A percentile compares a stretch with the other conserved stretches of the same genome.
Evolutionary conservation across 1,140 invertebrate species (phyloP).

Genomic region (Manduca sexta): DNA sequence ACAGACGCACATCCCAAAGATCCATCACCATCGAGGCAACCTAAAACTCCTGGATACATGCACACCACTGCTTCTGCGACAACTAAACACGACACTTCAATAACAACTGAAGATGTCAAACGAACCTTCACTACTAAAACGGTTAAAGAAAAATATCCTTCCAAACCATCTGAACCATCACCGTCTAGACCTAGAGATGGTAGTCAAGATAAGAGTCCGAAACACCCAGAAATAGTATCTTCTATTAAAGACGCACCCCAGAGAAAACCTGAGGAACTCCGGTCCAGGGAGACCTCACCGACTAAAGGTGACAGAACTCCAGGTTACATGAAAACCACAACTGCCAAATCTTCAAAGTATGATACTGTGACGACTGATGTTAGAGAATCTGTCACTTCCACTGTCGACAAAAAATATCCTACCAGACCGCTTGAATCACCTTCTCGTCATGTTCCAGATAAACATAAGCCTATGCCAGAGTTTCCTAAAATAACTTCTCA

Average conservation of each 20-base stretch:
- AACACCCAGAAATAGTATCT: neutral
- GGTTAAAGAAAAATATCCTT: conserved; percentile 1
- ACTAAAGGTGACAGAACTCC: neutral
- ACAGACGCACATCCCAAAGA: conserved; percentile 2
- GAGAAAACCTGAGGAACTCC: neutral
- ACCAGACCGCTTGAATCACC: neutral
- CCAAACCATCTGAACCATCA: neutral
- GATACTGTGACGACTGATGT: neutral
- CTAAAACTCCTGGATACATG: conserved; percentile 8
- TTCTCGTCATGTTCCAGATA: neutral
- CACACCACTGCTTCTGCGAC: conserved; percentile 12
- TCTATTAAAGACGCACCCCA: neutral
- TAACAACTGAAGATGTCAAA: conserved; percentile 9
- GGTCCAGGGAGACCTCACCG: conserved; percentile 3
- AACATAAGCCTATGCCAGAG: no score
- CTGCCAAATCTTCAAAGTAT: neutral
- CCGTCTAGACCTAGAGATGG: neutral
- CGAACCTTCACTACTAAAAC: conserved; percentile 5
- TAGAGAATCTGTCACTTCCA: no score
- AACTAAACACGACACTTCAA: conserved; percentile 10
- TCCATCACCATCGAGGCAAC: neutral
- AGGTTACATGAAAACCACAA: neutral
- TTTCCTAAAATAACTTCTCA: no score
- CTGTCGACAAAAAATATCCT: neutral
- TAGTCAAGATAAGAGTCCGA: neutral